These are phyloP conservation scores for Alligator mississippiensis DNA, from an alignment of 2,113 vertebrate species.

Conservation along the genomic window DNA sequence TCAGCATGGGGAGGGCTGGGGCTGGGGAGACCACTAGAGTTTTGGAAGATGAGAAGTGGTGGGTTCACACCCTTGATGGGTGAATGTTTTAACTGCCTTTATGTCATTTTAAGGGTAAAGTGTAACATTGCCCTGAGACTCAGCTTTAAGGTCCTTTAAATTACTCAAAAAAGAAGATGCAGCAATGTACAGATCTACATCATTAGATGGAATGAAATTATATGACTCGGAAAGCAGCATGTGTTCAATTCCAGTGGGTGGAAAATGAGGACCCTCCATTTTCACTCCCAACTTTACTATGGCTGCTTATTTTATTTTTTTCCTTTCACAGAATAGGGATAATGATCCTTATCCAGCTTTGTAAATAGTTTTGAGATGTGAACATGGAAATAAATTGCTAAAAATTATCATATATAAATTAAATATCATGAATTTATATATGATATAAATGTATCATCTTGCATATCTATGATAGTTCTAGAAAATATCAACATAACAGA, in stretches of 20 bases:
- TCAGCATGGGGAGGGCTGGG: too few relatives aligned
- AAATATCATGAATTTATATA: too few relatives aligned
- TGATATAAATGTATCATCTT: too few relatives aligned
- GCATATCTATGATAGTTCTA: neutral
- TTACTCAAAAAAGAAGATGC: neutral
- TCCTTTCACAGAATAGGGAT: neutral
- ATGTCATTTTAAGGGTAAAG: too few relatives aligned
- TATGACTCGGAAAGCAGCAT: neutral
- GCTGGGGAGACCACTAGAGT: too few relatives aligned
- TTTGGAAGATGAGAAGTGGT: too few relatives aligned
- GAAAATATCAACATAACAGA: neutral
- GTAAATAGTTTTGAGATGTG: neutral
- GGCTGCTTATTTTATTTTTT: neutral
- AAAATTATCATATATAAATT: neutral
- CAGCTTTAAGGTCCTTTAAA: too few relatives aligned
- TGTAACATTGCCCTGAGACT: too few relatives aligned
- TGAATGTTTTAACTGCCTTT: too few relatives aligned
- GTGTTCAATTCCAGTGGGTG: neutral
- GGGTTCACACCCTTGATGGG: too few relatives aligned
- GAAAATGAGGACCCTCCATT: neutral
- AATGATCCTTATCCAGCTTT: neutral
- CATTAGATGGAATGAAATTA: accelerated
- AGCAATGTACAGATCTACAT: neutral
- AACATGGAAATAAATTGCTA: neutral
- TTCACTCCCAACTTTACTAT: neutral